phyloP scores from a whole-genome alignment of 1,140 invertebrate genomes.

The Agrypnia vestita region DNA sequence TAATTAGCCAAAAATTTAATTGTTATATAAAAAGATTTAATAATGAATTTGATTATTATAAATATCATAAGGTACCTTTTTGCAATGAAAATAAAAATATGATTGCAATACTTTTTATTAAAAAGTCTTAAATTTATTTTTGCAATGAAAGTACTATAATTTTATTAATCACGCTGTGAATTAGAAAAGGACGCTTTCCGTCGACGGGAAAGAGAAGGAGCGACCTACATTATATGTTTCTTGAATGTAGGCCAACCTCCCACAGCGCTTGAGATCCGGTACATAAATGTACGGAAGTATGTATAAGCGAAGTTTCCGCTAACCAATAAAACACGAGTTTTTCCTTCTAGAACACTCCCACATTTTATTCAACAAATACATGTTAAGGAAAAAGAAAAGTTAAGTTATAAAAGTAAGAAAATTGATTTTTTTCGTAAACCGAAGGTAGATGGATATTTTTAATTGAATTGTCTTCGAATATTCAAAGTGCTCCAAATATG shows the following conservation, averaged over 20 bases:
- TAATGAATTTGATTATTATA: no score
- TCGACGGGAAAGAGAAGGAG: conserved; percentile 42
- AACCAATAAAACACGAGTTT: conserved; percentile 60
- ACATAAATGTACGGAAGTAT: conserved; percentile 42
- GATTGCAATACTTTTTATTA: no score
- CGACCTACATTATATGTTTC: conserved; percentile 55
- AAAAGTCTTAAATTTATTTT: background rate
- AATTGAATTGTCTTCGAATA: no score
- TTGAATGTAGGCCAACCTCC: conserved; percentile 60
- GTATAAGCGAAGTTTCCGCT: conserved; percentile 52
- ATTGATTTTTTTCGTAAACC: background rate
- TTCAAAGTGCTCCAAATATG: no score
- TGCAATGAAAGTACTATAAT: background rate
- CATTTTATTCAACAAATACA: conserved; percentile 48
- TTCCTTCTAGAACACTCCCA: conserved; percentile 52
- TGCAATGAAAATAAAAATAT: no score
- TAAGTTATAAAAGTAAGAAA: background rate
- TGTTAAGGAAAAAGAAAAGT: background rate
- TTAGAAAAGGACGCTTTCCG: conserved; percentile 41
- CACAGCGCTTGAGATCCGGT: conserved; percentile 36
- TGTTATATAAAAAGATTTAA: no score
- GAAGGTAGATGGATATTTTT: background rate
- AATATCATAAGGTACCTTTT: no score
- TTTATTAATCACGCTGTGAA: conserved; percentile 26
- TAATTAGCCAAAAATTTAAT: no score